phyloP scores from a whole-genome alignment of 2,888 invertebrate genomes.

The Cerastis rubricosa region DNA sequence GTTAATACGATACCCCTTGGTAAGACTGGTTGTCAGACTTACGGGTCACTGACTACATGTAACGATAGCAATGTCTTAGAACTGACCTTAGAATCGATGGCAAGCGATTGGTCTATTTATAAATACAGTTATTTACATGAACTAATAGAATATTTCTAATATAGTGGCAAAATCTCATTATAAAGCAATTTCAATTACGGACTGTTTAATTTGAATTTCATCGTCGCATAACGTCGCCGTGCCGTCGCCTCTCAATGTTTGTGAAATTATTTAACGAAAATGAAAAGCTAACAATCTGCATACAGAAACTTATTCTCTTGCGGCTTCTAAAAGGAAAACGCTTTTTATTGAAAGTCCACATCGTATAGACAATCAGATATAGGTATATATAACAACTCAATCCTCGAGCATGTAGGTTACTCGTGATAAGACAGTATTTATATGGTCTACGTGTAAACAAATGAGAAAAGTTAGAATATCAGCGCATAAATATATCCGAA shows the following conservation, averaged over 20 bases:
- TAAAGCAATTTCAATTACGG: background rate
- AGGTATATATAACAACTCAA: background rate
- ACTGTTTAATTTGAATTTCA: slow-evolving; percentile 2
- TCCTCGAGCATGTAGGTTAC: background rate
- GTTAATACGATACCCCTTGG: no score
- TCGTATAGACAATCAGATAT: background rate
- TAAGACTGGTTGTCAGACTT: no score
- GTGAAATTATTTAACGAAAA: slow-evolving; percentile 17
- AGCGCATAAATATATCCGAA: background rate
- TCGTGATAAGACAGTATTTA: background rate
- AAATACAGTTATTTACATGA: background rate
- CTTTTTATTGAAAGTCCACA: background rate
- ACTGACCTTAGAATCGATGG: background rate
- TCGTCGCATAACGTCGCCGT: background rate
- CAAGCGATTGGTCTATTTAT: background rate
- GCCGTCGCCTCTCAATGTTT: background rate
- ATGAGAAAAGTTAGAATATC: background rate
- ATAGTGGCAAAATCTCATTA: background rate
- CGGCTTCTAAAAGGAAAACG: background rate
- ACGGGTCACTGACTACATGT: no score
- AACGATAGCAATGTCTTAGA: background rate
- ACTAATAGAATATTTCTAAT: background rate
- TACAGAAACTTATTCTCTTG: slow-evolving; percentile 8
- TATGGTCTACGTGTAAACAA: background rate
- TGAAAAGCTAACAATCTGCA: slow-evolving; percentile 24